Conservation (phyloP, 2,797 vertebrate species). For the Percopsis omiscomaycus region DNA sequence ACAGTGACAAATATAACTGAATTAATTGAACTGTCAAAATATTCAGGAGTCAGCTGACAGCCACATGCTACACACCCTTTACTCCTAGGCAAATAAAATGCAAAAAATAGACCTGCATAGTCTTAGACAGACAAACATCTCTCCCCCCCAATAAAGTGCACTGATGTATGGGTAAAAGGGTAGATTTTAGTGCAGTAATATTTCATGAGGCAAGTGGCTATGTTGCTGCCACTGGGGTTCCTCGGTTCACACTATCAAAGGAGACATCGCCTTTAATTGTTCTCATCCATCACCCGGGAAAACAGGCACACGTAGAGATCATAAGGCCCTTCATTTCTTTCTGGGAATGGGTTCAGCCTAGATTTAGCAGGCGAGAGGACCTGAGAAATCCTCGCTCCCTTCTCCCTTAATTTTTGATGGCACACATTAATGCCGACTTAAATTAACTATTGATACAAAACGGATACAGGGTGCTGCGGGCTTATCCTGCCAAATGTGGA, state of each 20-base stretch:
- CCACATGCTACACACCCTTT: not conserved
- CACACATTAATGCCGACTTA: conserved; percentile 8
- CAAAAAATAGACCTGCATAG: conserved; percentile 22
- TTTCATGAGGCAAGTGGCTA: conserved; percentile 63
- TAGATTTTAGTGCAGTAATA: conserved; percentile 62
- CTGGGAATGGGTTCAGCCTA: conserved; percentile 25
- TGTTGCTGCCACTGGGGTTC: conserved; percentile 52
- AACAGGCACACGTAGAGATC: conserved; percentile 56
- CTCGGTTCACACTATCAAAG: conserved; percentile 62
- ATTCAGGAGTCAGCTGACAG: conserved; percentile 3
- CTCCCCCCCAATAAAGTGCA: conserved; percentile 22
- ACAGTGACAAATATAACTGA: conserved; percentile 17
- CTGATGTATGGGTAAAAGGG: conserved; percentile 61
- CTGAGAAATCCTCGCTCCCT: not conserved
- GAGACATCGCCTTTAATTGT: conserved; percentile 73
- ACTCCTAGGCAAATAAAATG: not conserved
- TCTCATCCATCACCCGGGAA: conserved; percentile 64
- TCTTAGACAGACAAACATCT: conserved; percentile 14
- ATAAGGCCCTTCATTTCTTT: conserved; percentile 49
- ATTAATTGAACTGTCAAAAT: conserved; percentile 18
- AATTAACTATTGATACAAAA: conserved; percentile 42
- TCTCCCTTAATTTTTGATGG: conserved; percentile 34
- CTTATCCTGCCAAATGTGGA: not conserved
- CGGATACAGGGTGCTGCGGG: not conserved
- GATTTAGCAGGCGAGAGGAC: conserved; percentile 20